phyloP scores from a whole-genome alignment of 2,888 invertebrate genomes.

The Blomia tropicalis region DNA sequence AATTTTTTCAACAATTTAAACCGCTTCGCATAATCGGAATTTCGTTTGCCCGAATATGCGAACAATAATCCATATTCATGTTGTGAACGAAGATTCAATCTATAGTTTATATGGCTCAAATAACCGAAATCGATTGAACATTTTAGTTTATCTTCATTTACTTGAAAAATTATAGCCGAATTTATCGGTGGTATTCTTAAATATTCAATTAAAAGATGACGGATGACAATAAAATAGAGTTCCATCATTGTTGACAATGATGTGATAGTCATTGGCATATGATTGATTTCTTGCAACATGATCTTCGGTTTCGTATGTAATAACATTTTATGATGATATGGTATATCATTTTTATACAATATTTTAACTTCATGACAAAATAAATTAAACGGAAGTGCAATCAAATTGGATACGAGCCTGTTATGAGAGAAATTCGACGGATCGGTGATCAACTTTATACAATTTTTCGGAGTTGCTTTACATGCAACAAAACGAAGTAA shows the following conservation, averaged over 20 bases:
- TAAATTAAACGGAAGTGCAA: background rate
- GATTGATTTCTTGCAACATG: background rate
- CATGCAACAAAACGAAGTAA: background rate
- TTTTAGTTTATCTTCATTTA: background rate
- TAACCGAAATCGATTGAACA: slow-evolving; percentile 1
- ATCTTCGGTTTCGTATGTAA: background rate
- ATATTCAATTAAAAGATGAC: background rate
- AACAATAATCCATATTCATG: background rate
- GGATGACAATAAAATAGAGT: background rate
- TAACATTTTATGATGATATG: background rate
- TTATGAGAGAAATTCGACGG: background rate
- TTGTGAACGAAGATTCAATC: background rate
- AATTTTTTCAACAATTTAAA: background rate
- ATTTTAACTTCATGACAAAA: background rate
- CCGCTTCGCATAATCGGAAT: background rate
- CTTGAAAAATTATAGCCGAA: background rate
- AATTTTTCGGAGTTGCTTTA: background rate
- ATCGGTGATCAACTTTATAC: background rate
- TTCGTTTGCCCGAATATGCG: background rate
- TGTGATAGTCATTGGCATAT: background rate
- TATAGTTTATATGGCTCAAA: background rate
- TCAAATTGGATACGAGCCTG: background rate
- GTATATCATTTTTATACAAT: background rate
- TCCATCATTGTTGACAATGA: background rate
- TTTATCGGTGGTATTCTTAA: background rate